Conservation (phyloP, 2,797 vertebrate species). For the Spinibarbus caldwelli region DNA sequence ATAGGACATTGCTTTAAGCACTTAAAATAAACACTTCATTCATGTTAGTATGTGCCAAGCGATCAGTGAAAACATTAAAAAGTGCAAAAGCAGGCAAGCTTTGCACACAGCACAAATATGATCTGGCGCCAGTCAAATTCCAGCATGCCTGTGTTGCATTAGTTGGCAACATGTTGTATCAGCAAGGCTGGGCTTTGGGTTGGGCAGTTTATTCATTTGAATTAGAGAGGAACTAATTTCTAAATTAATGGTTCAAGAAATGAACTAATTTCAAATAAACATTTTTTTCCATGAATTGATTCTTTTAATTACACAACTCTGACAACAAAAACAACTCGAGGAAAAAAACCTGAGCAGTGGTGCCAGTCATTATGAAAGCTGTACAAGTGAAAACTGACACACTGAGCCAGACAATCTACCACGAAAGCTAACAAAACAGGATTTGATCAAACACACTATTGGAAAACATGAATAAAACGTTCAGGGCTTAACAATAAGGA, state of each 20-base stretch:
- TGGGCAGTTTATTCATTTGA: background rate
- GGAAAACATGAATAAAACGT: background rate
- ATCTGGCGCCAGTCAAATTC: background rate
- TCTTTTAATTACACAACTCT: background rate
- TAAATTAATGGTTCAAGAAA: background rate
- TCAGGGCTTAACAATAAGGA: background rate
- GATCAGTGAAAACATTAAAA: background rate
- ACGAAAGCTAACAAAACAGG: background rate
- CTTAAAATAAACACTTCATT: background rate
- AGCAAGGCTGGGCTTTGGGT: background rate
- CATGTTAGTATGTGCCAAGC: background rate
- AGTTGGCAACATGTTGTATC: background rate
- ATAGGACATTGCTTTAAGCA: background rate
- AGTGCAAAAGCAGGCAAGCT: background rate
- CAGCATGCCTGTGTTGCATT: background rate
- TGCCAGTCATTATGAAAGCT: background rate
- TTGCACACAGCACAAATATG: background rate
- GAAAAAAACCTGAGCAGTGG: background rate
- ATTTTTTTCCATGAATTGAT: background rate
- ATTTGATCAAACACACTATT: background rate
- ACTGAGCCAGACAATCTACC: background rate
- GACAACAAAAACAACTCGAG: background rate
- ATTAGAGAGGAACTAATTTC: background rate
- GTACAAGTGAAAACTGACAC: background rate
- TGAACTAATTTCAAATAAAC: background rate